Conservation (phyloP, 2,113 vertebrate genomes). For the Falco punctatus region DNA sequence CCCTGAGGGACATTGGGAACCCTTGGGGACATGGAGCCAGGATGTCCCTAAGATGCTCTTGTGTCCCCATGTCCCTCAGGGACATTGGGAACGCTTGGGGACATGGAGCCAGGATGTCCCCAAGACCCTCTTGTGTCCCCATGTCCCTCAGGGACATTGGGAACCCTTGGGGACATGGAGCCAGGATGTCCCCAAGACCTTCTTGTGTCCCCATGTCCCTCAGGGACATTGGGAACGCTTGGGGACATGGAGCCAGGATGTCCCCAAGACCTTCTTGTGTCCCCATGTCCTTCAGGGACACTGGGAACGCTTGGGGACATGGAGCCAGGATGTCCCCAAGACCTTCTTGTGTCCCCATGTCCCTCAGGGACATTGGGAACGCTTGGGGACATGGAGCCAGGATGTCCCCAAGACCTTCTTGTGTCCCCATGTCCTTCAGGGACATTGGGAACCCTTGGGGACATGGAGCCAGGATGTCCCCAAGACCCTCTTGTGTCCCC, state of each 20-base stretch:
- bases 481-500: too few species aligned
- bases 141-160: too few species aligned
- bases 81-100: background rate
- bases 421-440: background rate
- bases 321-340: background rate
- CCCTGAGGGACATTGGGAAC: background rate
- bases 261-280: background rate
- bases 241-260: background rate
- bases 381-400: background rate
- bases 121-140: too few species aligned
- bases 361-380: background rate
- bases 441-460: background rate
- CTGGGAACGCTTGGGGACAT: background rate
- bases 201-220: background rate
- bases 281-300: too few species aligned
- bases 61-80: background rate
- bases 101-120: background rate
- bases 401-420: background rate
- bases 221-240: background rate
- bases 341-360: background rate
- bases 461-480: background rate
- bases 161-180: background rate
- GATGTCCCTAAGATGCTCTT: background rate
- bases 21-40: background rate
- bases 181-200: background rate